Percentiles rank a stretch among this genome's conserved stretches.
Conservation (phyloP, 2,797 vertebrate genomes). For the Thalassophryne amazonica region DNA sequence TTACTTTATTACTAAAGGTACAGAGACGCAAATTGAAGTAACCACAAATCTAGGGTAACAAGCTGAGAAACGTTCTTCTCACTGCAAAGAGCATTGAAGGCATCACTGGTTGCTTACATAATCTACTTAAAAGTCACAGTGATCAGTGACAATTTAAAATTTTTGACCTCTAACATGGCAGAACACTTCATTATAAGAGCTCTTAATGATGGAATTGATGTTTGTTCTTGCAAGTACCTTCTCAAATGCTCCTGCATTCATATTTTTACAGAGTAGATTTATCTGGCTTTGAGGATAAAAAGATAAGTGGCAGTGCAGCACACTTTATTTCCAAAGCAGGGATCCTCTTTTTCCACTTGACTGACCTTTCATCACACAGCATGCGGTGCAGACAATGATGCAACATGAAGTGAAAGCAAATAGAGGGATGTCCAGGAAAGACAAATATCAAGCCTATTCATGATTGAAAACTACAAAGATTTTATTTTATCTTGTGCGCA, state of each 20-base stretch:
- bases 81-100: slow-evolving; percentile 37
- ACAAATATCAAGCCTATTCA: no score
- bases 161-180: no score
- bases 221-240: no score
- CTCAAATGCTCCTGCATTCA: no score
- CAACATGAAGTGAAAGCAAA: slow-evolving; percentile 31
- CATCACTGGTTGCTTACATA: slow-evolving; percentile 50
- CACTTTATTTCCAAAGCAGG: slow-evolving; percentile 61
- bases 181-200: no score
- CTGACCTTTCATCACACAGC: slow-evolving; percentile 65
- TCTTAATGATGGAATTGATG: no score
- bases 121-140: no score
- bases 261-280: slow-evolving; percentile 31
- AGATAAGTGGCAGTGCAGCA: slow-evolving; percentile 44
- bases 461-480: no score
- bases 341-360: slow-evolving; percentile 58
- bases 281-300: slow-evolving; percentile 22
- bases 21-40: slow-evolving; percentile 52
- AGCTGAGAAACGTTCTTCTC: no score
- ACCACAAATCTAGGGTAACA: no score
- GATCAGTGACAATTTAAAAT: no score
- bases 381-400: slow-evolving; percentile 46
- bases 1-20: slow-evolving; percentile 44
- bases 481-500: no score
- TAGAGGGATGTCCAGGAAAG: slow-evolving; percentile 15